These are phyloP conservation scores for Merops nubicus DNA, from an alignment of 2,113 vertebrate genomes.

Conservation along the genomic window DNA sequence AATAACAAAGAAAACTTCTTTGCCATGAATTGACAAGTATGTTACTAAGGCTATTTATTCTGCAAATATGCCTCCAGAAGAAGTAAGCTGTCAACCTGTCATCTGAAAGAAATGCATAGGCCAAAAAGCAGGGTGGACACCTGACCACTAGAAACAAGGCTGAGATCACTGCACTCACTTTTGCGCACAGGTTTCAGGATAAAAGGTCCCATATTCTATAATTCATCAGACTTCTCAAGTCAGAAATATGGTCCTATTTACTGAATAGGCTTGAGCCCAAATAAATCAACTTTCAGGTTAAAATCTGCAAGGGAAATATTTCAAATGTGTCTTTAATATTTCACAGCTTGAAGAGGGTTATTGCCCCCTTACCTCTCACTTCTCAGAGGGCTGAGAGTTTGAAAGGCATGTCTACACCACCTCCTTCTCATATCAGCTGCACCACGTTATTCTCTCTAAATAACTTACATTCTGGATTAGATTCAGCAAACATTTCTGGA, in stretches of 20 bases:
- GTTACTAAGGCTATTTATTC: conserved; percentile 30
- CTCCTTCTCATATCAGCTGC: background rate
- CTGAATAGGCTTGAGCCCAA: background rate
- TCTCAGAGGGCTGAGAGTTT: background rate
- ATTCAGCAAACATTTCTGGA: background rate
- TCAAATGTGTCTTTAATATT: background rate
- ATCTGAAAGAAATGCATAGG: background rate
- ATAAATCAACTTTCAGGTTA: background rate
- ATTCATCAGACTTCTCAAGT: background rate
- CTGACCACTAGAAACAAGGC: background rate
- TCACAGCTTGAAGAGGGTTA: background rate
- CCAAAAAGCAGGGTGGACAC: background rate
- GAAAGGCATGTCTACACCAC: background rate
- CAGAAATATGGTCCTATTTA: background rate
- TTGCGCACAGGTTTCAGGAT: background rate
- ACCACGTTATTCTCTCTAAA: background rate
- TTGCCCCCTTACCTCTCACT: background rate
- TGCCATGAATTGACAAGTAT: background rate
- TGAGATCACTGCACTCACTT: background rate
- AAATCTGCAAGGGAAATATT: background rate
- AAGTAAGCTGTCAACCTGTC: background rate
- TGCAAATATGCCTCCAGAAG: background rate
- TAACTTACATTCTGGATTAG: background rate
- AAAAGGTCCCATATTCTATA: background rate
- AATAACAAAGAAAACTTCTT: background rate